These are phyloP conservation scores for Eudasyphora cyanicolor DNA, from an alignment of 2,888 invertebrate species.

Conservation along the genomic window DNA sequence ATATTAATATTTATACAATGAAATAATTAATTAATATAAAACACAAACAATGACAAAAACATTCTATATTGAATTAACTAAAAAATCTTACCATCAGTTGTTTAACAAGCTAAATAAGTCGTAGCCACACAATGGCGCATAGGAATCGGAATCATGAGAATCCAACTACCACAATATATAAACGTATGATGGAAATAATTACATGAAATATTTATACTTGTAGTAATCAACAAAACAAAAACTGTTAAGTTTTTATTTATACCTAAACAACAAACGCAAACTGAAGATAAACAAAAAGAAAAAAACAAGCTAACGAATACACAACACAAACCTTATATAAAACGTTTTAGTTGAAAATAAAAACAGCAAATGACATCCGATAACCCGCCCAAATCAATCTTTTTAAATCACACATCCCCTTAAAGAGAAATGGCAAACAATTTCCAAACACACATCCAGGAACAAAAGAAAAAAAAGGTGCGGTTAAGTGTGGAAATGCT, in stretches of 20 bases:
- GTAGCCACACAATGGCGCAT: neutral
- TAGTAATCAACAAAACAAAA: slow-evolving; percentile 56
- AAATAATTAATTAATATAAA: slow-evolving; percentile 41
- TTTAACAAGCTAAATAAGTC: too few species aligned
- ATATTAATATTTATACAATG: slow-evolving; percentile 61
- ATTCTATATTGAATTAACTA: neutral
- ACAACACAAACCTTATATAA: neutral
- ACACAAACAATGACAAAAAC: slow-evolving; percentile 24
- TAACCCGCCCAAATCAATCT: neutral
- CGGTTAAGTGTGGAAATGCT: neutral
- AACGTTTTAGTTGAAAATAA: neutral
- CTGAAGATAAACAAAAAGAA: slow-evolving; percentile 7
- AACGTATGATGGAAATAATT: slow-evolving; percentile 49
- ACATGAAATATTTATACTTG: slow-evolving; percentile 59
- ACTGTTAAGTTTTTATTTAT: slow-evolving; percentile 65
- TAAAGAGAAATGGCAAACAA: neutral
- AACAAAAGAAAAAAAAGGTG: neutral
- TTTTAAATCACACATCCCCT: neutral
- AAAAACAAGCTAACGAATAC: neutral
- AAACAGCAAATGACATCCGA: neutral
- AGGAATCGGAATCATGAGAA: neutral
- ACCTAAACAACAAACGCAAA: slow-evolving; percentile 36
- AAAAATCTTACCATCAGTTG: slow-evolving; percentile 30
- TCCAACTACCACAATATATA: slow-evolving; percentile 23
- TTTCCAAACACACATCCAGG: neutral